These are phyloP conservation scores for Teleopsis dalmanni DNA, from an alignment of 1,140 invertebrate genomes.

Conservation along the genomic window DNA sequence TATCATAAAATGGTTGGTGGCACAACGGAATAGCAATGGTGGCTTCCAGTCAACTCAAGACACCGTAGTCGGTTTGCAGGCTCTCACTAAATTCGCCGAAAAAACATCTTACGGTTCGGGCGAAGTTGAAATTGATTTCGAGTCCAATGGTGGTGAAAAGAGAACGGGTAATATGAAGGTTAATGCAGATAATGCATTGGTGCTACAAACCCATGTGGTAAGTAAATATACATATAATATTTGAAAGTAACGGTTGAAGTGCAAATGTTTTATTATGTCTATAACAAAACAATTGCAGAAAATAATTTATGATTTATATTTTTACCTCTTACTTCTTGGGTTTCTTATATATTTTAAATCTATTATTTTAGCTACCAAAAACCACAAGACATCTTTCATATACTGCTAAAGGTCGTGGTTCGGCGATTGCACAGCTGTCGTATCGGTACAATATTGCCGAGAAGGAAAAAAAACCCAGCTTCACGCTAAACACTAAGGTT, in stretches of 20 bases:
- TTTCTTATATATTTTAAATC: background rate
- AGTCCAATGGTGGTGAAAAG: slow-evolving; percentile 13
- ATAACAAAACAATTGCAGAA: too few relatives aligned
- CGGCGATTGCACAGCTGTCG: slow-evolving; percentile 70
- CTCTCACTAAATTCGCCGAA: slow-evolving; percentile 53
- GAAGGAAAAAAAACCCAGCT: slow-evolving; percentile 69
- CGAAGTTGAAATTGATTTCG: slow-evolving; percentile 27
- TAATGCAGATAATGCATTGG: slow-evolving; percentile 44
- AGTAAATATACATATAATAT: background rate
- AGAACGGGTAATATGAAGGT: slow-evolving; percentile 41
- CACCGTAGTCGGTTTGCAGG: slow-evolving; percentile 59
- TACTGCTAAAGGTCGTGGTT: slow-evolving; percentile 63
- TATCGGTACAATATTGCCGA: slow-evolving; percentile 75
- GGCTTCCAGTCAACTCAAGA: slow-evolving; percentile 71
- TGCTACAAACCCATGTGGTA: slow-evolving; percentile 45
- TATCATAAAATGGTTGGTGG: slow-evolving; percentile 62
- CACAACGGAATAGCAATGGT: slow-evolving; percentile 66
- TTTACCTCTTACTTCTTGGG: too few relatives aligned
- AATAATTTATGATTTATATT: too few relatives aligned
- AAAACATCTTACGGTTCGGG: slow-evolving; percentile 32
- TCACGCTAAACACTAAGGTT: slow-evolving; percentile 69
- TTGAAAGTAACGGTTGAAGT: background rate
- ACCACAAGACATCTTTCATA: slow-evolving; percentile 47
- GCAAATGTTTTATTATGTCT: background rate
- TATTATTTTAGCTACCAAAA: slow-evolving; percentile 19